These are phyloP conservation scores for Lissocephala sabroskyi DNA, from an alignment of 2,888 invertebrate species.

Conservation along the genomic window DNA sequence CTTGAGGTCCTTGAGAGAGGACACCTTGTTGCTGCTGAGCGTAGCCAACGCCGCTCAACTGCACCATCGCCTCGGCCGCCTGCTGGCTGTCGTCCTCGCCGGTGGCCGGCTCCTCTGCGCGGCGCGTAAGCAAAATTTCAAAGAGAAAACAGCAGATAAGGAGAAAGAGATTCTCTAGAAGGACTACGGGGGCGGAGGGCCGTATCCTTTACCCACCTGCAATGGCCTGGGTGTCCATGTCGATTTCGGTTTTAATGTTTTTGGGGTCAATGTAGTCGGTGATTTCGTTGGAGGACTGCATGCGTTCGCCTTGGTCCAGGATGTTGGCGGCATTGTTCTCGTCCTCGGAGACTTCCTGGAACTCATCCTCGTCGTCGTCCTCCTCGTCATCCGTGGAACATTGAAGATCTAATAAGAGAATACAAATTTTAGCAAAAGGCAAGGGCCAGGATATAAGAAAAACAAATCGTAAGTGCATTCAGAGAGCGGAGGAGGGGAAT, in stretches of 20 bases:
- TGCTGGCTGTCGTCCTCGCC: slow-evolving; percentile 79
- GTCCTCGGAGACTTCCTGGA: slow-evolving; percentile 77
- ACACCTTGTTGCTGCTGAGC: slow-evolving; percentile 73
- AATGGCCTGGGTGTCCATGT: slow-evolving; percentile 55
- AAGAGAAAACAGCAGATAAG: too few species aligned
- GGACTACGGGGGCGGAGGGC: too few species aligned
- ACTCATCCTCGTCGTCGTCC: slow-evolving; percentile 75
- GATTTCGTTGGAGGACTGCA: slow-evolving; percentile 36
- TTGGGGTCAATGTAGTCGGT: slow-evolving; percentile 60
- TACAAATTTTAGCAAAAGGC: too few species aligned
- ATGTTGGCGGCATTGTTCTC: slow-evolving; percentile 73
- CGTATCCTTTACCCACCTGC: slow-evolving; percentile 56
- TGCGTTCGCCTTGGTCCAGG: slow-evolving; percentile 70
- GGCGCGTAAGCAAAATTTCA: background rate
- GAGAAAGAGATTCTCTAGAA: too few species aligned
- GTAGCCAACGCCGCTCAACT: slow-evolving; percentile 79
- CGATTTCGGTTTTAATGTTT: slow-evolving; percentile 63
- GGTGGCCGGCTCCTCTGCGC: slow-evolving; percentile 69
- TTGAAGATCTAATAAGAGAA: slow-evolving; percentile 75
- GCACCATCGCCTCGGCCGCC: slow-evolving; percentile 84
- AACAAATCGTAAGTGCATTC: too few species aligned
- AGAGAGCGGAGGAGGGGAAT: too few species aligned
- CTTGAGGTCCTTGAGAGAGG: slow-evolving; percentile 14
- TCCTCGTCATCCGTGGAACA: slow-evolving; percentile 83
- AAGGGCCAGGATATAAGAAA: too few species aligned